Conservation (phyloP, 2,888 invertebrate species). For the Chouioia cunea region DNA sequence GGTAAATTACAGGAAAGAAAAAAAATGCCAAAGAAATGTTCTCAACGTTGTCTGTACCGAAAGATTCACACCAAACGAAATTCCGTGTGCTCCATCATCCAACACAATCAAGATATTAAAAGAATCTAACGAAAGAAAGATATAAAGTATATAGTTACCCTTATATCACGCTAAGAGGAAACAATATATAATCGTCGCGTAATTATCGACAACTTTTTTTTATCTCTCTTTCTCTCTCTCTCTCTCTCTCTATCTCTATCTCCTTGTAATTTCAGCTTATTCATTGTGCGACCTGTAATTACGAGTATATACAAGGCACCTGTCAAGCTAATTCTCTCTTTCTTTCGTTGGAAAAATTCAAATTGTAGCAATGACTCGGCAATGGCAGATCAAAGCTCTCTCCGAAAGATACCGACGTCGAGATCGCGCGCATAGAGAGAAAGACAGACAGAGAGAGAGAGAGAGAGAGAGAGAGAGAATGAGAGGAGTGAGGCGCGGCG, state of each 20-base stretch:
- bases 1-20: not conserved
- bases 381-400: slow-evolving; percentile 11
- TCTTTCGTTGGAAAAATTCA: not conserved
- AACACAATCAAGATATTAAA: too few species aligned
- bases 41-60: too few species aligned
- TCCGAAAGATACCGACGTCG: slow-evolving; percentile 5
- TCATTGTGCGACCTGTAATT: slow-evolving; percentile 9
- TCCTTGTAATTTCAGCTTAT: not conserved
- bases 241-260: slow-evolving; percentile 1
- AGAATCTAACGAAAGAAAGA: not conserved
- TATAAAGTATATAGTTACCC: not conserved
- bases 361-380: slow-evolving; percentile 21
- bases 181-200: slow-evolving; percentile 12
- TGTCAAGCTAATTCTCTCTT: too few species aligned
- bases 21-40: not conserved
- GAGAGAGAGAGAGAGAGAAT: not conserved
- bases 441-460: not conserved
- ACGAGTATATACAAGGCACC: too few species aligned
- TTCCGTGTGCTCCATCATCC: too few species aligned
- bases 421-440: not conserved
- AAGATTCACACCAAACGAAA: too few species aligned
- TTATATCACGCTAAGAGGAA: slow-evolving; percentile 2
- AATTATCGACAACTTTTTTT: slow-evolving; percentile 21
- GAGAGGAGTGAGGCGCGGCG: not conserved
- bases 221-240: slow-evolving; percentile 9